Base-by-base conservation (phyloP, 1,140 invertebrate genomes). In the Meloidogyne hapla region DNA sequence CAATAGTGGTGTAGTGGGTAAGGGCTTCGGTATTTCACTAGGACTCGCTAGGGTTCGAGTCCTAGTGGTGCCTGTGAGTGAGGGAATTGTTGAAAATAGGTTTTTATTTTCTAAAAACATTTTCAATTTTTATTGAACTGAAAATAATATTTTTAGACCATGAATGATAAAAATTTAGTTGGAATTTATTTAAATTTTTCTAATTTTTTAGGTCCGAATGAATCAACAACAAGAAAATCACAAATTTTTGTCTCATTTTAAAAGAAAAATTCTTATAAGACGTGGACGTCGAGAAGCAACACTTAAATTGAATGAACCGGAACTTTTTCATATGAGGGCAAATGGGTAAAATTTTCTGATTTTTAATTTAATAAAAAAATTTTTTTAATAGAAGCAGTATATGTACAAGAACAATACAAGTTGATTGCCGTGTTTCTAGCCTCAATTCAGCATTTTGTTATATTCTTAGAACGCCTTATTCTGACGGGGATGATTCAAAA, bases 241-340 rank as follows among this genome's bases (percentile, higher is more conserved):
- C 26, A 98, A 98, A 89, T 99, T 99, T 87, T 92, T 99, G 90
- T 93, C 96, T 0, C 96, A 99, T 88, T 99, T 99, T 88, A 94
- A 96, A 85, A 90, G 92, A 72, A 93, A 95, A 86, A 97, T 99
- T 88, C 91, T 99, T 18, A 97, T 99, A 66, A 92, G 93, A 81
- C 91, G 92, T 77, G 96, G 95, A 28, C 77, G 80, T 33, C 70
- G 75, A 67, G 79, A 21, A 75, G 76, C 74, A 81, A 75, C 80
- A 76, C 69, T 90, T 70, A 75, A 89, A 88, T 90, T 90, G 64
- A 86, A 88, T 33, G 90, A 90, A 67, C 93, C 96, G 3, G 94
- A 98, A 88, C 92, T 99, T 87, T 99, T 93, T 89, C 95, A 99
- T 84, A 89, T 97, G 74, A 90, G 96, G 75, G 95, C 94, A 21